Evolutionary conservation across 1,140 invertebrate genomes (phyloP).

Genomic region (Tetranychus cinnabarinus): DNA sequence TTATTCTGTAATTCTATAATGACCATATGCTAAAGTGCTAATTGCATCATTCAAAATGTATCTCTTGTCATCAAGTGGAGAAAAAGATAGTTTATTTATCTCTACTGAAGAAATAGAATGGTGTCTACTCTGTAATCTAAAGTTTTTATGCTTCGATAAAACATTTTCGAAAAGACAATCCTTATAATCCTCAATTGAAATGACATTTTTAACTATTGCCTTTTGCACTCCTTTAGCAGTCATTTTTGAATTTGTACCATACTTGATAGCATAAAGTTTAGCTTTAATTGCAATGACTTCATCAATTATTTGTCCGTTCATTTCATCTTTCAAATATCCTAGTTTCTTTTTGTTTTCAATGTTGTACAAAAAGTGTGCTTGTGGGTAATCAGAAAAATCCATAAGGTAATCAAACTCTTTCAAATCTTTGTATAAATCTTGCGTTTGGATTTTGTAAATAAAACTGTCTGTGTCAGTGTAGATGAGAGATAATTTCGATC

Average conservation of each 20-base stretch:
- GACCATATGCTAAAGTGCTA: not conserved
- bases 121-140: not conserved
- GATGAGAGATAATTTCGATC: too few species aligned
- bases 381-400: constrained; percentile 12
- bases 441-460: too few species aligned
- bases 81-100: not conserved
- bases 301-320: too few species aligned
- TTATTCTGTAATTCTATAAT: not conserved
- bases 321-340: too few species aligned
- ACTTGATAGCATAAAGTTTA: too few species aligned
- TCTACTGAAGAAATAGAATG: not conserved
- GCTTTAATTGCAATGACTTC: too few species aligned
- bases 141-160: constrained; percentile 11
- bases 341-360: constrained; percentile 25
- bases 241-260: too few species aligned
- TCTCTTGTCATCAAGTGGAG: not conserved
- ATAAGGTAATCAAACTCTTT: constrained; percentile 8
- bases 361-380: constrained; percentile 8
- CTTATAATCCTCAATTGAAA: too few species aligned
- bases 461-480: too few species aligned
- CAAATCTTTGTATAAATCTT: constrained; percentile 12
- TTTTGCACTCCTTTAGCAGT: too few species aligned
- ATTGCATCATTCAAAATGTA: not conserved
- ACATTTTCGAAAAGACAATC: too few species aligned
- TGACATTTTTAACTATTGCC: too few species aligned